Conservation (phyloP, 2,113 vertebrate species). For the Nerophis lumbriciformis region DNA sequence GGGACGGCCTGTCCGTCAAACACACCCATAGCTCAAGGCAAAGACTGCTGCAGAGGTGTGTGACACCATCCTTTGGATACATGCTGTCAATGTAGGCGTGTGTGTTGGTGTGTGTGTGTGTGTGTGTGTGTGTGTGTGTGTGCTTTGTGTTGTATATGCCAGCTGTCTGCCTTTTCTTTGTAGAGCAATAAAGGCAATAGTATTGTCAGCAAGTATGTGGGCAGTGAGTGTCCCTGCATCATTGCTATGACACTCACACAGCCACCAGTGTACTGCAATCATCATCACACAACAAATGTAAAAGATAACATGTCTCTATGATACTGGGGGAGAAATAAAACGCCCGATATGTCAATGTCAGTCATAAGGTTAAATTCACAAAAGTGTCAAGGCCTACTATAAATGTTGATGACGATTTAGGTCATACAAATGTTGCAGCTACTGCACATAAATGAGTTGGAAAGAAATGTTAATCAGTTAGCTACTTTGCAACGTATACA, state of each 20-base stretch:
- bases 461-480: too few relatives aligned
- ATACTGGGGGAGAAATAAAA: constrained; percentile 4
- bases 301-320: background rate
- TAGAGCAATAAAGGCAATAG: constrained; percentile 44
- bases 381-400: background rate
- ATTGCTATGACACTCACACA: constrained; percentile 36
- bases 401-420: background rate
- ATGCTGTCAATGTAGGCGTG: constrained; percentile 21
- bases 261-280: constrained; percentile 35
- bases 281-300: constrained; percentile 6
- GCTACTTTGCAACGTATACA: too few relatives aligned
- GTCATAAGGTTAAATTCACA: background rate
- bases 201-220: constrained; percentile 49
- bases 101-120: background rate
- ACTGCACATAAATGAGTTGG: too few relatives aligned
- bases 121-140: background rate
- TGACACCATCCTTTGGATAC: constrained; percentile 56
- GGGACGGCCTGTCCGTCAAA: constrained; percentile 58
- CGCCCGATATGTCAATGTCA: background rate
- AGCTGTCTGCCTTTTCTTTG: constrained; percentile 40
- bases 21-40: constrained; percentile 44
- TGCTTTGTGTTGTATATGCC: constrained; percentile 22
- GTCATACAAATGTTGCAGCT: too few relatives aligned
- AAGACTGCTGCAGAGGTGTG: constrained; percentile 36
- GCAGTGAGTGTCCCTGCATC: constrained; percentile 29